Evolutionary conservation across 2,113 vertebrate species (phyloP), one percentile per base, ranked within the genome.

Genomic region (Charadrius vociferus): DNA sequence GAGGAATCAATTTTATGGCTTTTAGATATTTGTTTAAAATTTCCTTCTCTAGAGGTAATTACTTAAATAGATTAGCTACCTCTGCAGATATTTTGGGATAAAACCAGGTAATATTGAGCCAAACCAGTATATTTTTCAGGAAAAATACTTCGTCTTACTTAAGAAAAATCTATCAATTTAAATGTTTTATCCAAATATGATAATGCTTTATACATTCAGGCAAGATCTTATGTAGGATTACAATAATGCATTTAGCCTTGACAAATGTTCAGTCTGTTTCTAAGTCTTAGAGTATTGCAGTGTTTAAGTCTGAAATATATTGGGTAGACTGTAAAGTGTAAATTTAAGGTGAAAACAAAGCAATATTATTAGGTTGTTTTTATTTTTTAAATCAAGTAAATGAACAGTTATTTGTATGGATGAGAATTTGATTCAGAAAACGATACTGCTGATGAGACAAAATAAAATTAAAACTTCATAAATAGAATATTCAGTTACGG

Each of bases 401-500:
- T 73, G 62, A 97, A 81, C 39, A 77, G 58, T 88, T 97, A 70
- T 92, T 95, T 74, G 49, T 94, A 55, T 34, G 18, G 53, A 94
- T 73, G 77, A 88, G 86, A 91, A 93, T 90, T 81, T 52, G 93
- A 85, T 94, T 95, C 81, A 71, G 83, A 96, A 91, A 92, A 90
- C 50, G 30, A 36, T 70, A 8, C 50, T 90, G 52, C 85, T 67
- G 72, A 83, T 88, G 83, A 83, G 81, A 78, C 88, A 79, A 89
- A 97, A 97, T 94, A 89, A 94, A 97, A 86, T 88, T 65, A 75
- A 78, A 16, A 94, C 90, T 95, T 96, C 67, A 43, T 95, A 86
- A 97, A 96, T 27, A 52, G 63, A 96, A 85, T 66, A 47, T 14
- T 82, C 15, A 23, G 61, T 59, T 49, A 24, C 43, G 65, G 10